phyloP scores from a whole-genome alignment of 2,113 vertebrate genomes.

The Baryphthengus martii region DNA sequence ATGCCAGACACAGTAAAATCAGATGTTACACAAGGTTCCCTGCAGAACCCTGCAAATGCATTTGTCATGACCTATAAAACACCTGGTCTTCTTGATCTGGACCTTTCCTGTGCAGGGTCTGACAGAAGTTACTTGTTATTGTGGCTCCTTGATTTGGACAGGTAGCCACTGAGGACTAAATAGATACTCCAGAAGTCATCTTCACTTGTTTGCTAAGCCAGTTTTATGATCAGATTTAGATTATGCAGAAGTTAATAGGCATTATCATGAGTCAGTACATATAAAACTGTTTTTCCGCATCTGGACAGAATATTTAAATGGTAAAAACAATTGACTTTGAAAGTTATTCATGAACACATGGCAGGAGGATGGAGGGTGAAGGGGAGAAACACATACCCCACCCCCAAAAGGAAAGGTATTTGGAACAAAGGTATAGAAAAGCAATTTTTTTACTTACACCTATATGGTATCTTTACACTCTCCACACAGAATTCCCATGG shows the following conservation, averaged over 20 bases:
- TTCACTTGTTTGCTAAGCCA: neutral
- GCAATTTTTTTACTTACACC: neutral
- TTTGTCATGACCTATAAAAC: neutral
- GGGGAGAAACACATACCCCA: neutral
- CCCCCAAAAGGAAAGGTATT: neutral
- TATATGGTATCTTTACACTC: neutral
- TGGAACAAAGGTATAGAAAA: neutral
- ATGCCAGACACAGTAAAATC: neutral
- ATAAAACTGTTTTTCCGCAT: neutral
- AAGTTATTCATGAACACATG: neutral
- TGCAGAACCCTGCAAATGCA: neutral
- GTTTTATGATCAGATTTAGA: neutral
- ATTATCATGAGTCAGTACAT: constrained; percentile 20
- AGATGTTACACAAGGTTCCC: neutral
- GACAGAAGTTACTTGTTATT: neutral
- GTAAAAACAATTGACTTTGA: neutral
- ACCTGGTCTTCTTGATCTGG: neutral
- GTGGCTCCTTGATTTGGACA: neutral
- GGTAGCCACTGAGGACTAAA: neutral
- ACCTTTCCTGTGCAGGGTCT: neutral
- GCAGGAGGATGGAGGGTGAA: too few species aligned
- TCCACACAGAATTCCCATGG: neutral
- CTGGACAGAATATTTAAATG: neutral
- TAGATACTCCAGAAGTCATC: neutral
- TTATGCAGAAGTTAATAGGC: neutral